phyloP scores from a whole-genome alignment of 2,888 invertebrate genomes.

The Dione vanillae region DNA sequence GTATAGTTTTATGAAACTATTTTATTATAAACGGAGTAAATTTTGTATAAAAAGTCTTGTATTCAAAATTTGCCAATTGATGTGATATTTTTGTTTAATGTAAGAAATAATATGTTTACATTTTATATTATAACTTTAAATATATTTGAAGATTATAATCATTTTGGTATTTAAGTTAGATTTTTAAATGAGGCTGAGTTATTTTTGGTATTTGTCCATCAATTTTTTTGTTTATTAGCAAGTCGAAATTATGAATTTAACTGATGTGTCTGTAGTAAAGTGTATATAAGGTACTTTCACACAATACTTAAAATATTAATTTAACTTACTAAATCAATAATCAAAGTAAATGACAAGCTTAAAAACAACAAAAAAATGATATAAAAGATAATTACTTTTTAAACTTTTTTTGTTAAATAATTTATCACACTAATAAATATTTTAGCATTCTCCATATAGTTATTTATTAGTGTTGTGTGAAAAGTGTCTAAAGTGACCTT shows the following conservation, averaged over 20 bases:
- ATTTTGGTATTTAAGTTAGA: no score
- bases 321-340: no score
- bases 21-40: background rate
- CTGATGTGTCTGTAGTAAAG: conserved; percentile 1
- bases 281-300: conserved; percentile 2
- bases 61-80: background rate
- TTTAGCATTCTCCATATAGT: background rate
- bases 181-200: background rate
- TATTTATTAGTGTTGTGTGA: conserved; percentile 4
- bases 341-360: no score
- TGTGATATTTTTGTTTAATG: background rate
- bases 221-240: background rate
- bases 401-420: background rate
- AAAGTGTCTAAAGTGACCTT: background rate
- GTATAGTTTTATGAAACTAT: background rate
- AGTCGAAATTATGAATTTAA: background rate
- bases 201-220: background rate
- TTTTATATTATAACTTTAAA: no score
- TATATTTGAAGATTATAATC: no score
- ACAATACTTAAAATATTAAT: background rate
- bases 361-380: no score
- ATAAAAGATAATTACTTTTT: background rate
- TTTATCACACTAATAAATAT: background rate
- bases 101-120: background rate
- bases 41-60: background rate